Percentiles rank a stretch among this genome's conserved stretches.
Evolutionary conservation across 2,113 vertebrate genomes (phyloP).

Genomic region (Sebastes schlegelii): DNA sequence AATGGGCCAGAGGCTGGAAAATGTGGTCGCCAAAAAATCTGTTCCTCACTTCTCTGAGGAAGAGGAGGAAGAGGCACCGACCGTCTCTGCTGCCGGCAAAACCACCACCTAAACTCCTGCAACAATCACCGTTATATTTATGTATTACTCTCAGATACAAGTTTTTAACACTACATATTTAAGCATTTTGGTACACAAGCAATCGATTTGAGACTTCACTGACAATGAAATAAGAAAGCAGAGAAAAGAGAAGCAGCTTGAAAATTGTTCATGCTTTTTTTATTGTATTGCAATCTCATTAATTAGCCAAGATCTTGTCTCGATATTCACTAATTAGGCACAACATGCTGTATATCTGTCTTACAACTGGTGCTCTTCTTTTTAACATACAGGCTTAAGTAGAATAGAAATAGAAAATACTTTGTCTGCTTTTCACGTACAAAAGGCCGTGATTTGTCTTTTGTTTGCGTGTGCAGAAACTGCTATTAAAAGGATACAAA

Average conservation of each 20-base stretch:
- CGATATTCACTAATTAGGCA: not conserved
- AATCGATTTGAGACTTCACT: not conserved
- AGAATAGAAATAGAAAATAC: too few species aligned
- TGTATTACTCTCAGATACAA: not conserved
- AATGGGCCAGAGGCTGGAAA: slow-evolving; percentile 94
- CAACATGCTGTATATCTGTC: not conserved
- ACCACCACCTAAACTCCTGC: slow-evolving; percentile 63
- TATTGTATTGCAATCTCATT: not conserved
- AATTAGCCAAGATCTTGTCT: not conserved
- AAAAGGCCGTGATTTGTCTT: too few species aligned
- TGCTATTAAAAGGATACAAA: too few species aligned
- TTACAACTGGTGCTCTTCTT: not conserved
- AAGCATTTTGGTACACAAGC: slow-evolving; percentile 22
- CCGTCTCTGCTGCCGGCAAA: slow-evolving; percentile 59
- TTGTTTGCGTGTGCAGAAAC: too few species aligned
- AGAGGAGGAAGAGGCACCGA: slow-evolving; percentile 74
- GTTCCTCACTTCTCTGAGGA: slow-evolving; percentile 95
- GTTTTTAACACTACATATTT: slow-evolving; percentile 15
- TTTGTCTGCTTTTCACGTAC: too few species aligned
- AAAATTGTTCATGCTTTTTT: not conserved
- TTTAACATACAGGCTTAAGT: not conserved
- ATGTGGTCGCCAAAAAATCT: slow-evolving; percentile 98
- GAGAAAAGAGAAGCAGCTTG: not conserved
- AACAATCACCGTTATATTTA: slow-evolving; percentile 25
- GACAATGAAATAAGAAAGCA: not conserved